Base-by-base conservation (phyloP, 2,888 invertebrate species). In the Heliconius aoede region DNA sequence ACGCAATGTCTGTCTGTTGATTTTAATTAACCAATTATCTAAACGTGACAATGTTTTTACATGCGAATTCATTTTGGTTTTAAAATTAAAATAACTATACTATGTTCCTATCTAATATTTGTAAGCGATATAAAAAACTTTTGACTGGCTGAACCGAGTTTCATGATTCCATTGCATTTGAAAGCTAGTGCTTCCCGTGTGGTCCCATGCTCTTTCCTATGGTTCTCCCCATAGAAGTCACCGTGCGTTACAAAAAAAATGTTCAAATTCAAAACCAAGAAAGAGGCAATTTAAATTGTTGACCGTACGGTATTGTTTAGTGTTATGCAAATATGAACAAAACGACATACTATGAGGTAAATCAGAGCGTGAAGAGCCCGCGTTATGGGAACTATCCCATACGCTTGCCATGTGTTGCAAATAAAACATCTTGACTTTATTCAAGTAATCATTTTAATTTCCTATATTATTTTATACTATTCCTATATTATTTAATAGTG, bases 291-390 rank as follows among this genome's bases (percentile, higher is more conserved):
- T 11, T 30, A n/a, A 64, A 64, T n/a, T 51, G 18, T 21, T 30
- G 28, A 26, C 7, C 13, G 13, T 51, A 30, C n/a, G 30, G 15
- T n/a, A 15, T 28, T 51, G 28, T 46, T 28, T 30, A 28, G 26
- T 51, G 28, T 46, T 68, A n/a, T 51, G 51, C 9, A 68, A 69
- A 69, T 51, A 69, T 69, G 30, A 30, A n/a, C 28, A 55, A 69
- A 64, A 51, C 36, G 55, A 60, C 24, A 60, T 61, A 24, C 30
- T 62, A 46, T 4, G 24, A 4, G 51, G 32, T 62, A 74, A 78
- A 74, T 62, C 73, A 78, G 74, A 78, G 67, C 76, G 78, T 78
- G 76, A 78, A 74, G 74, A 69, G 51, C 60, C n/a, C 51, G 5
- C 51, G 30, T n/a, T 51, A 51, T 51, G 65, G 40, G 62, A 73